Conservation (phyloP, 1,140 invertebrate genomes). For the Maconellicoccus hirsutus region DNA sequence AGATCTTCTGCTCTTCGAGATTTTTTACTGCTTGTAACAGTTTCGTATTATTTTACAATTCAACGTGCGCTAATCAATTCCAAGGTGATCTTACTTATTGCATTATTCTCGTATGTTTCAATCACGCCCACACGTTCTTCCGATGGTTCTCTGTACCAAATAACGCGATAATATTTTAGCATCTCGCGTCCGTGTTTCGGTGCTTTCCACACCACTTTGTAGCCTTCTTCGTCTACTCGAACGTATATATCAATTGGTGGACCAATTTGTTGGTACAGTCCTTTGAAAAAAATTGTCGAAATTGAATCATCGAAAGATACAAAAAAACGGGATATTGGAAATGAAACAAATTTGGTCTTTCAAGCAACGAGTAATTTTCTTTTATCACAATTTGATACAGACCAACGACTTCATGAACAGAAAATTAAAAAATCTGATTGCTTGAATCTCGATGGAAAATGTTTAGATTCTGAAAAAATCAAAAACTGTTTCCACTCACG, state of each 20-base stretch:
- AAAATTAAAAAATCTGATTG: too few relatives aligned
- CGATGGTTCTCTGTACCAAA: conserved; percentile 46
- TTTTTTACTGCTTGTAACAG: conserved; percentile 47
- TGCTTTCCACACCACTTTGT: conserved; percentile 57
- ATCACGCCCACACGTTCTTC: conserved; percentile 40
- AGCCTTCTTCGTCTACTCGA: conserved; percentile 45
- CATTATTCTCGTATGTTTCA: conserved; percentile 50
- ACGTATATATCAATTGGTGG: conserved; percentile 55
- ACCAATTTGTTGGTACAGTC: conserved; percentile 37
- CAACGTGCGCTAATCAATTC: too few relatives aligned
- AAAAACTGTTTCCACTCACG: too few relatives aligned
- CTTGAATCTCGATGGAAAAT: too few relatives aligned
- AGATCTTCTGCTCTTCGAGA: conserved; percentile 50
- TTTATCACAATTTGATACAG: too few relatives aligned
- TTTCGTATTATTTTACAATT: too few relatives aligned
- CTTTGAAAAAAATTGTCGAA: neutral
- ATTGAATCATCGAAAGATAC: too few relatives aligned
- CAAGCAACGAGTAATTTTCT: too few relatives aligned
- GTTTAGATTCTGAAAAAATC: too few relatives aligned
- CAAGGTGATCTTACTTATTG: conserved; percentile 38
- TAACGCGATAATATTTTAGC: conserved; percentile 46
- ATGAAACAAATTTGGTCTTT: too few relatives aligned
- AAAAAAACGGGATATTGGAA: too few relatives aligned
- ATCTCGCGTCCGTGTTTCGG: conserved; percentile 45
- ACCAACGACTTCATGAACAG: too few relatives aligned